Percentiles rank a stretch among this genome's conserved stretches.
phyloP scores from a whole-genome alignment of 2,888 invertebrate genomes.

The Drosophila multiciliata region DNA sequence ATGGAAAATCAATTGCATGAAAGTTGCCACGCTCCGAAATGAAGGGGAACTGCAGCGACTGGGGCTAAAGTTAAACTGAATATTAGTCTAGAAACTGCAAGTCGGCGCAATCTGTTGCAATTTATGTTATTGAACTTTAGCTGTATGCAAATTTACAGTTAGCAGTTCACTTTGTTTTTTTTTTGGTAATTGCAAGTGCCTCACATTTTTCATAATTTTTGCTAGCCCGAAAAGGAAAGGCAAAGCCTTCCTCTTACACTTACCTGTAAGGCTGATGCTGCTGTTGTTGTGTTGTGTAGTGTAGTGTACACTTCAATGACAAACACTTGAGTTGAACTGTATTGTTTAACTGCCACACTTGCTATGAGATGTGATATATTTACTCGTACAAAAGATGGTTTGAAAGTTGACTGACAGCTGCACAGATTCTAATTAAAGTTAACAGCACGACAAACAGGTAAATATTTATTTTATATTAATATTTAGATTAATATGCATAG shows the following conservation, averaged over 20 bases:
- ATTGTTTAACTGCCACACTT: conserved; percentile 54
- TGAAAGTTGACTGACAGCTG: conserved; percentile 22
- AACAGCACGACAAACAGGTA: conserved; percentile 33
- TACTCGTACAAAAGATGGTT: conserved; percentile 25
- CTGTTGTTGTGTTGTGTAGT: conserved; percentile 2
- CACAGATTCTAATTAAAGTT: conserved; percentile 24
- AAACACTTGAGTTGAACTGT: conserved; percentile 56
- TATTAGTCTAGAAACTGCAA: conserved; percentile 14
- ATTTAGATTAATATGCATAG: not conserved
- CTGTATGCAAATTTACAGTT: conserved; percentile 62
- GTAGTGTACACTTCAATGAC: conserved; percentile 51
- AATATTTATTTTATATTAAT: no score
- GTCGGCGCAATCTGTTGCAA: conserved; percentile 42
- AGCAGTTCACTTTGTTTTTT: conserved; percentile 11
- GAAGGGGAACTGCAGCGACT: conserved; percentile 56
- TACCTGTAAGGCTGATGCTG: conserved; percentile 12
- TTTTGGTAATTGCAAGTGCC: conserved; percentile 51
- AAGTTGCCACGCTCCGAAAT: conserved; percentile 61
- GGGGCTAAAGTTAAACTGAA: conserved; percentile 16
- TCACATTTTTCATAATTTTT: conserved; percentile 41
- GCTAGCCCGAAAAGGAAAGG: conserved; percentile 24
- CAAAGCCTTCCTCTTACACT: conserved; percentile 23
- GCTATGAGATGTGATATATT: conserved; percentile 50
- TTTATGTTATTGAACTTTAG: conserved; percentile 68
- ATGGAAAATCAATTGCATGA: conserved; percentile 76